A percentile compares a stretch with the other conserved stretches of the same genome.
These are phyloP conservation scores for crab-eating macaque (Macaca fascicularis) DNA, from an alignment of 2,113 vertebrate genomes.

Conservation along the genomic window T2T-MFA8v1.1 NC_088379.1:21564501-21565000, in stretches of 20 bases:
- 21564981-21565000: too few relatives aligned
- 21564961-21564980: too few relatives aligned
- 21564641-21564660: not conserved
- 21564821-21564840: too few relatives aligned
- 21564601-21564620: not conserved
- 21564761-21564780: not conserved
- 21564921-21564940: too few relatives aligned
- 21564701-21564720: not conserved
- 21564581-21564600: not conserved
- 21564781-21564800: too few relatives aligned
- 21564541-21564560: not conserved
- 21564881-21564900: too few relatives aligned
- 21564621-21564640: not conserved
- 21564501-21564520: not conserved
- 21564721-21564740: not conserved
- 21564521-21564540: not conserved
- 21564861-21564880: too few relatives aligned
- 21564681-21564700: not conserved
- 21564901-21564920: too few relatives aligned
- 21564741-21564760: conserved; percentile 12
- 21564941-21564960: too few relatives aligned
- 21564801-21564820: too few relatives aligned
- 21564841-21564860: too few relatives aligned
- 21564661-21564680: not conserved
- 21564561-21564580: not conserved